Base-by-base conservation (phyloP, 2,113 vertebrate species). In the Panthera uncia region DNA sequence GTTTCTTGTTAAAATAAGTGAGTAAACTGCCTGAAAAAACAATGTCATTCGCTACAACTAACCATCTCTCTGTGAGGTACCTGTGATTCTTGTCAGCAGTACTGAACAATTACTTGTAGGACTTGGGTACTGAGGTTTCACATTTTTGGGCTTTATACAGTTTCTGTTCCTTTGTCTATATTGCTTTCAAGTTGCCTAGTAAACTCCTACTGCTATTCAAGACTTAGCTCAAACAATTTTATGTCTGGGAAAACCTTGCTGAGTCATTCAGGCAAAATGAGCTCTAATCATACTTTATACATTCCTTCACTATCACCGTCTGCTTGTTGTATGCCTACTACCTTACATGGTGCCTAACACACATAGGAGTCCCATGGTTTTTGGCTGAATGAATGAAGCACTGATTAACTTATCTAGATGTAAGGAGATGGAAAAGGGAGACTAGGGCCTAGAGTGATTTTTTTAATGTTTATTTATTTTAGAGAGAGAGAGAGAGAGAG, bases 1-100 rank as follows among this genome's bases (percentile, higher is more conserved):
- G 38, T 38, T 80, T 79, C 50, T 96, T 78, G 16, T 95, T 81
- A 96, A 97, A 83, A 61, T 69, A 91, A 80, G n/a, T 85, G 73
- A 89, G 87, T 48, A 66, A 90, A 83, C 11, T 61, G 23, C 14
- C 52, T 79, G 36, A 97, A 48, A 68, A 87, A 78, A 81, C 2
- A 31, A 73, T 16, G n/a, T 33, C 25, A 73, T 82, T 86, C 91
- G 25, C 52, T 89, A n/a, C 55, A 93, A 86, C 74, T 78, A 76
- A 81, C 71, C 33, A 50, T 52, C 21, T 91, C n/a, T 74, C 31
- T 88, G 45, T 97, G 80, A 69, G 57, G n/a, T 80, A 25, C 63
- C 52, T 79, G 48, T 65, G 25, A n/a, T 85, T 6, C 16, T 7
- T 78, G 45, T 61, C 57, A 68, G n/a, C n/a, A 38, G 48, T 73